phyloP scores from a whole-genome alignment of 2,888 invertebrate species.

The Anodontia alba region DNA sequence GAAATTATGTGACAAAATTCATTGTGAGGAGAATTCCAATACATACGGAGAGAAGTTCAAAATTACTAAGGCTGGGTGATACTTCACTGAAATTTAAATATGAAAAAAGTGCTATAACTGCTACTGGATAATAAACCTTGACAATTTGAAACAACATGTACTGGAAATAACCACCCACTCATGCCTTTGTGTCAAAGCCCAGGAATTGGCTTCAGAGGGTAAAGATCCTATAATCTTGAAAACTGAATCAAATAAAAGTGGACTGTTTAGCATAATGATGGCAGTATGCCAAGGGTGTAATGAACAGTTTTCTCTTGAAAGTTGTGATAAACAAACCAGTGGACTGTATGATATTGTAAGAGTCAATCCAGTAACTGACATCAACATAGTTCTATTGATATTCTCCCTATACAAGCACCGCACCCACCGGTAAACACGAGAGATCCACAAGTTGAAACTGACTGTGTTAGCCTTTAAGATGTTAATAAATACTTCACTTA shows the following conservation, averaged over 20 bases:
- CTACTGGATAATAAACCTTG: not conserved
- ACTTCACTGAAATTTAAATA: not conserved
- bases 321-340: not conserved
- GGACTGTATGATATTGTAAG: not conserved
- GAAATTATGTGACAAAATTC: not conserved
- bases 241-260: not conserved
- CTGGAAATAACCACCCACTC: not conserved
- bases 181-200: not conserved
- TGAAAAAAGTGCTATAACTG: not conserved
- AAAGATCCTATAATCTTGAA: not conserved
- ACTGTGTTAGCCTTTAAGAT: no score
- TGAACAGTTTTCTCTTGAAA: conserved; percentile 6
- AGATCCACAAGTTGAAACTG: no score
- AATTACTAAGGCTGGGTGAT: not conserved
- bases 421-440: no score
- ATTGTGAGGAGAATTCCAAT: not conserved
- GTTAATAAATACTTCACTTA: no score
- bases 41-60: not conserved
- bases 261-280: conserved; percentile 16
- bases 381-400: no score
- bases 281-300: no score
- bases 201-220: not conserved
- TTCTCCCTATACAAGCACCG: no score
- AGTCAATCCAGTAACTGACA: no score
- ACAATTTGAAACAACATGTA: not conserved